These are phyloP conservation scores for Herpailurus yagouaroundi DNA, from an alignment of 2,113 vertebrate genomes.

Conservation along the genomic window DNA sequence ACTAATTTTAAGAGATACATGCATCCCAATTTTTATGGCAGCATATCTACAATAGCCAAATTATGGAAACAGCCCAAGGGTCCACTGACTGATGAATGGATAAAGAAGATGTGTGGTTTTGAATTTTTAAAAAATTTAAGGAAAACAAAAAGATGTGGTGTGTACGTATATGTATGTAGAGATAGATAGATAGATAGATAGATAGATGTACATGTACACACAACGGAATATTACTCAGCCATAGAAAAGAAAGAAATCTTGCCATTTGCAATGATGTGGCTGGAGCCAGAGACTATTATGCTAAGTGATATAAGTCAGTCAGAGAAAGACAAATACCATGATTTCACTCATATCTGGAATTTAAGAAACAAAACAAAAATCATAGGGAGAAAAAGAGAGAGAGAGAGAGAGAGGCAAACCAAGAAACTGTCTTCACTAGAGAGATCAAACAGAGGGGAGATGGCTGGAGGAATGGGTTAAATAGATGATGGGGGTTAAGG, in stretches of 20 bases:
- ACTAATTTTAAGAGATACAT: background rate
- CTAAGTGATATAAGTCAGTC: background rate
- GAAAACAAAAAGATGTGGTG: background rate
- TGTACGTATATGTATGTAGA: background rate
- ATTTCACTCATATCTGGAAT: background rate
- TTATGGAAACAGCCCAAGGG: background rate
- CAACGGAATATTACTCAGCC: background rate
- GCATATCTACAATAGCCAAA: background rate
- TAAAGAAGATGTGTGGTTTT: background rate
- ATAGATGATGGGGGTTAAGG: background rate
- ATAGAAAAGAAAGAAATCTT: background rate
- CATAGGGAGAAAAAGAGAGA: background rate
- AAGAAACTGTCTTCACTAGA: background rate
- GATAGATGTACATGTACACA: no score
- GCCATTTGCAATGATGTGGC: background rate
- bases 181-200: no score
- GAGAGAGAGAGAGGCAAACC: background rate
- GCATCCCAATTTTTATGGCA: background rate
- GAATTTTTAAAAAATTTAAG: no score
- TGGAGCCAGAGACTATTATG: background rate
- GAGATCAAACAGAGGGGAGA: background rate
- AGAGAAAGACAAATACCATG: background rate
- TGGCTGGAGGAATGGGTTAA: background rate
- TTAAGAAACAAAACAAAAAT: background rate
- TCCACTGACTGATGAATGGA: background rate